phyloP scores from a whole-genome alignment of 2,113 vertebrate genomes.

The Psammodynastes pulverulentus region DNA sequence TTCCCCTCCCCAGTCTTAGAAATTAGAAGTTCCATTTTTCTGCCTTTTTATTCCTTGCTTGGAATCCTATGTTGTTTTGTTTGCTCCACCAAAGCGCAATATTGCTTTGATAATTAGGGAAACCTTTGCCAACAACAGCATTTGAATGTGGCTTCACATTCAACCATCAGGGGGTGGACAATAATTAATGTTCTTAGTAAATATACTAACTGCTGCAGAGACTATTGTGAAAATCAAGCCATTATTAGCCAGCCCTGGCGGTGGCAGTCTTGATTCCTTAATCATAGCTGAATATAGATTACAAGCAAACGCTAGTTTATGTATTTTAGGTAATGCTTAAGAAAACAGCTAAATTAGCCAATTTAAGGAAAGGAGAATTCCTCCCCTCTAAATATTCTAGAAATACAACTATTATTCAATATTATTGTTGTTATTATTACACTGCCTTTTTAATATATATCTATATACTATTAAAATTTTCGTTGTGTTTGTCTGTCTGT shows the following conservation, averaged over 20 bases:
- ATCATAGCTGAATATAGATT: neutral
- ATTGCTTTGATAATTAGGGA: neutral
- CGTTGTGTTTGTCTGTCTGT: neutral
- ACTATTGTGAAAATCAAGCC: neutral
- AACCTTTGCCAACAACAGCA: neutral
- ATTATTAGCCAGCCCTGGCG: neutral
- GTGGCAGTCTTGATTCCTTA: neutral
- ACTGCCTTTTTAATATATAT: neutral
- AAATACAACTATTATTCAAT: neutral
- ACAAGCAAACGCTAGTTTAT: neutral
- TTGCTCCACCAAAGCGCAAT: neutral
- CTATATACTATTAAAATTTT: neutral
- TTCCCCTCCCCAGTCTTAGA: neutral
- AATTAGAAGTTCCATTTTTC: neutral
- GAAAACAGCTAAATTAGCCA: neutral
- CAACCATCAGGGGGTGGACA: rapidly evolving
- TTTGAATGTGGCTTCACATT: neutral
- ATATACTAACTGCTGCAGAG: rapidly evolving
- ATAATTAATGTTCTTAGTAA: neutral
- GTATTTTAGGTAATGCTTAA: neutral
- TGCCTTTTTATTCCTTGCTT: neutral
- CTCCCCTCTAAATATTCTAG: neutral
- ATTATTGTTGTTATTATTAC: neutral
- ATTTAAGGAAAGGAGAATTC: neutral
- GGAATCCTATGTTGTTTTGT: neutral